These are phyloP conservation scores for Lucifuga dentata DNA, from an alignment of 2,113 vertebrate species.

Conservation along the genomic window DNA sequence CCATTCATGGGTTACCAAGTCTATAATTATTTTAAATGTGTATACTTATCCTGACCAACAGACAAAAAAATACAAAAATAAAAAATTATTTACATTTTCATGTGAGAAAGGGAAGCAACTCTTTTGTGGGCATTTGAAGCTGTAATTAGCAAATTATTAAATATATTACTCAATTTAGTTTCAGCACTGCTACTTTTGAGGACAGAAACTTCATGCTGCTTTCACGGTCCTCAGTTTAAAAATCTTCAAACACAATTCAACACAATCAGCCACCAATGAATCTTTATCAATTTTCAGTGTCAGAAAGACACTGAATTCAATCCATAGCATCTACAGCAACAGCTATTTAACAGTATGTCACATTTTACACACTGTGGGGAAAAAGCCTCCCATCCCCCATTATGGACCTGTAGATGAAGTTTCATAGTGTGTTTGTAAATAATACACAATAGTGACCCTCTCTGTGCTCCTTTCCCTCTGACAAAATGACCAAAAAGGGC, in stretches of 20 bases:
- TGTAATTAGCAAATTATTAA: too few species aligned
- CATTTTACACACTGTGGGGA: constrained; percentile 26
- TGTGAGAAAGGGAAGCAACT: too few species aligned
- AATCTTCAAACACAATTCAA: not conserved
- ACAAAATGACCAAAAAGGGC: constrained; percentile 57
- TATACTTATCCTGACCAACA: too few species aligned
- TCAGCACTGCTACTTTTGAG: too few species aligned
- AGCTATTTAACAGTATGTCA: constrained; percentile 22
- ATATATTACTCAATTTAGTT: too few species aligned
- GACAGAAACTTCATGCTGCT: constrained; percentile 1
- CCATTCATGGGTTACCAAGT: too few species aligned
- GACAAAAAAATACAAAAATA: too few species aligned
- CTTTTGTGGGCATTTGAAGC: too few species aligned
- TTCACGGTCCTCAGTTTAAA: not conserved
- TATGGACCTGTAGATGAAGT: not conserved
- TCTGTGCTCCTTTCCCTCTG: constrained; percentile 31
- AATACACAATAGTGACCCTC: constrained; percentile 33
- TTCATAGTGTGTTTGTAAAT: constrained; percentile 35
- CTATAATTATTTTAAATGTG: too few species aligned
- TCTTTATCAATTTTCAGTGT: not conserved
- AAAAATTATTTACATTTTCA: too few species aligned
- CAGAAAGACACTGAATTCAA: constrained; percentile 16
- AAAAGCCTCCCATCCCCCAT: constrained; percentile 22
- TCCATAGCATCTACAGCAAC: constrained; percentile 21
- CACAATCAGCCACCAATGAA: constrained; percentile 1